Evolutionary conservation across 92 coral and sea anemone genomes (phyloP).

Genomic region (Phenganax marumi): DNA sequence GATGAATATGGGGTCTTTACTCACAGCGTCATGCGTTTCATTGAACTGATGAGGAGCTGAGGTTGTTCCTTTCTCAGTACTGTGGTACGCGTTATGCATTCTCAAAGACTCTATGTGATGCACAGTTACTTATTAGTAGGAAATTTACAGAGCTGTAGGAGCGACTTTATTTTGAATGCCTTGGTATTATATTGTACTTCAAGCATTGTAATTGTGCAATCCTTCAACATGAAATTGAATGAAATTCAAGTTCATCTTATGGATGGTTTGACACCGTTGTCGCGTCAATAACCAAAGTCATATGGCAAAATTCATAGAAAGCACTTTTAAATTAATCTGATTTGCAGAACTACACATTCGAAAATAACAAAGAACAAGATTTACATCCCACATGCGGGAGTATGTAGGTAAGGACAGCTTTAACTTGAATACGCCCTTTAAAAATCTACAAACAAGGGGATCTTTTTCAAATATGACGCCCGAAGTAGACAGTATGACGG

Average conservation of each 20-base stretch:
- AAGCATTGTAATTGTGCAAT: too few relatives aligned
- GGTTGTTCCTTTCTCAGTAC: too few relatives aligned
- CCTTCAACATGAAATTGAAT: not conserved
- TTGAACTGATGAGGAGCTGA: too few relatives aligned
- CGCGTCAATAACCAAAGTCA: not conserved
- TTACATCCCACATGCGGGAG: not conserved
- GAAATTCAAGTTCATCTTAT: not conserved
- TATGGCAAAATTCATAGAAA: not conserved
- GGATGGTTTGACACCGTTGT: not conserved
- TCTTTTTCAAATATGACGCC: not conserved
- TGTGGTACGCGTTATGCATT: too few relatives aligned
- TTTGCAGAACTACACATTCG: not conserved
- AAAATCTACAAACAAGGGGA: not conserved
- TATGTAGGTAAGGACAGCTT: not conserved
- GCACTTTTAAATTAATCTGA: not conserved
- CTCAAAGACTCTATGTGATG: too few relatives aligned
- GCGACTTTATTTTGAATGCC: too few relatives aligned
- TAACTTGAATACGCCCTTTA: not conserved
- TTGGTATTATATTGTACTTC: too few relatives aligned
- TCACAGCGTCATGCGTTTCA: too few relatives aligned
- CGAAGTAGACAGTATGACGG: not conserved
- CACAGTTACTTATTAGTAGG: too few relatives aligned
- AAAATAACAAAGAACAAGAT: not conserved
- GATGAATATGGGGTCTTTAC: too few relatives aligned
- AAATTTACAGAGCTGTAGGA: too few relatives aligned